A percentile compares a stretch with the other conserved stretches of the same genome.
phyloP scores from a whole-genome alignment of 2,888 invertebrate genomes.

The Anodontia alba region DNA sequence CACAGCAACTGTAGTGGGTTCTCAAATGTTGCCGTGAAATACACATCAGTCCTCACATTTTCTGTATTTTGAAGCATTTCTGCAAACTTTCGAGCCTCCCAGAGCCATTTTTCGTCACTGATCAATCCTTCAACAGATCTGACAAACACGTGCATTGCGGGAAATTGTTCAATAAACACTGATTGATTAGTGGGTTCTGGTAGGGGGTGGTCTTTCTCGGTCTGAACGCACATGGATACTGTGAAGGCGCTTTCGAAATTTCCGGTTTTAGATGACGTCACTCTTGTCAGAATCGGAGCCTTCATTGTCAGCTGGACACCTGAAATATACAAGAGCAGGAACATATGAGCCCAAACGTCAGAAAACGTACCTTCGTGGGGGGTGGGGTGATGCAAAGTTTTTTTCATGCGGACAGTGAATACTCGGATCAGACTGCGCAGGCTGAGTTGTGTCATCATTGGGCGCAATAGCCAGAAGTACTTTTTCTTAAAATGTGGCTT shows the following conservation, averaged over 20 bases:
- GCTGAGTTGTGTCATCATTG: no score
- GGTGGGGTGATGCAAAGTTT: no score
- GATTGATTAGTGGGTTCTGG: constrained; percentile 32
- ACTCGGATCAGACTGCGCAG: no score
- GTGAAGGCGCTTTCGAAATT: constrained; percentile 45
- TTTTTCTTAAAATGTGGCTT: no score
- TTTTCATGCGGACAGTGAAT: no score
- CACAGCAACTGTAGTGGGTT: constrained; percentile 48
- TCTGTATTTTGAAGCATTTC: constrained; percentile 34
- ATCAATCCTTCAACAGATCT: constrained; percentile 43
- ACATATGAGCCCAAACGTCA: no score
- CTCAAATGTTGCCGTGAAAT: constrained; percentile 48
- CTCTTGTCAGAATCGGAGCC: constrained; percentile 49
- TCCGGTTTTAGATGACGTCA: constrained; percentile 11
- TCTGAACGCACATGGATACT: constrained; percentile 33
- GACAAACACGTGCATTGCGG: constrained; percentile 52
- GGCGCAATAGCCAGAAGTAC: no score
- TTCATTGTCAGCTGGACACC: constrained; percentile 34
- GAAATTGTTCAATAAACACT: constrained; percentile 43
- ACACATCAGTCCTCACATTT: constrained; percentile 47
- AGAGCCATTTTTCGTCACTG: constrained; percentile 47
- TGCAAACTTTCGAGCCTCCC: constrained; percentile 37
- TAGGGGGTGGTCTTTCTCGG: constrained; percentile 4
- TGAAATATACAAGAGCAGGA: constrained; percentile 6
- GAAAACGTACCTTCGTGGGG: no score